These are phyloP conservation scores for Takifugu rubripes DNA, from an alignment of 2,797 vertebrate species.

Conservation along the genomic window DNA sequence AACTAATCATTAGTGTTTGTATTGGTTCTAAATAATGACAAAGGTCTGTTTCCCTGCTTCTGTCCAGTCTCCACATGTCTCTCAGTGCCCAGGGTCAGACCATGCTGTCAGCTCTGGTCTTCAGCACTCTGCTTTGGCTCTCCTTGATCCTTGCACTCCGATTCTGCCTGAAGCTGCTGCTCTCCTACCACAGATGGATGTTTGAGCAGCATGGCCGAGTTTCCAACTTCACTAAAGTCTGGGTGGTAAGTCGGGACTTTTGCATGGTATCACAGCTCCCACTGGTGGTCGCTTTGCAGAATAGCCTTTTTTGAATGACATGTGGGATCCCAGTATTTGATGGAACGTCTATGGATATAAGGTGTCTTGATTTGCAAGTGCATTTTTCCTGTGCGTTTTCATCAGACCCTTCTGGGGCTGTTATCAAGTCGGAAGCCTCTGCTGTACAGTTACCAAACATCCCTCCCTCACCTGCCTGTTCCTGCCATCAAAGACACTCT, in stretches of 20 bases:
- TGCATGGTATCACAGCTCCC: neutral
- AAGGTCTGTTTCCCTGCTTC: neutral
- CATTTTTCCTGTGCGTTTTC: neutral
- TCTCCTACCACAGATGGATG: slow-evolving; percentile 86
- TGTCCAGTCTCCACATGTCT: slow-evolving; percentile 65
- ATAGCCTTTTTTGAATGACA: neutral
- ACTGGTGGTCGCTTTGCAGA: neutral
- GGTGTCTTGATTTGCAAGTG: no score
- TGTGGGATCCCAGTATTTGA: neutral
- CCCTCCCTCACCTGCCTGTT: slow-evolving; percentile 83
- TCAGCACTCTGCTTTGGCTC: slow-evolving; percentile 82
- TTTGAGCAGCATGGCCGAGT: slow-evolving; percentile 77
- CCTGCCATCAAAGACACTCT: slow-evolving; percentile 80
- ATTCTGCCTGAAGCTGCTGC: slow-evolving; percentile 79
- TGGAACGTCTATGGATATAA: neutral
- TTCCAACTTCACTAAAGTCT: slow-evolving; percentile 81
- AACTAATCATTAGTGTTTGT: neutral
- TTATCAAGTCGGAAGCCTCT: slow-evolving; percentile 82
- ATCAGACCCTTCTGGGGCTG: slow-evolving; percentile 78
- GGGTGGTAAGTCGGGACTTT: slow-evolving; percentile 74
- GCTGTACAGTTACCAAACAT: slow-evolving; percentile 86
- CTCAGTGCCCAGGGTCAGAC: slow-evolving; percentile 75
- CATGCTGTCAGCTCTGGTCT: slow-evolving; percentile 77
- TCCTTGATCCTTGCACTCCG: slow-evolving; percentile 81
- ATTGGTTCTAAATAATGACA: neutral